These are phyloP conservation scores for Urechis unicinctus DNA, from an alignment of 2,888 invertebrate species.

Conservation along the genomic window DNA sequence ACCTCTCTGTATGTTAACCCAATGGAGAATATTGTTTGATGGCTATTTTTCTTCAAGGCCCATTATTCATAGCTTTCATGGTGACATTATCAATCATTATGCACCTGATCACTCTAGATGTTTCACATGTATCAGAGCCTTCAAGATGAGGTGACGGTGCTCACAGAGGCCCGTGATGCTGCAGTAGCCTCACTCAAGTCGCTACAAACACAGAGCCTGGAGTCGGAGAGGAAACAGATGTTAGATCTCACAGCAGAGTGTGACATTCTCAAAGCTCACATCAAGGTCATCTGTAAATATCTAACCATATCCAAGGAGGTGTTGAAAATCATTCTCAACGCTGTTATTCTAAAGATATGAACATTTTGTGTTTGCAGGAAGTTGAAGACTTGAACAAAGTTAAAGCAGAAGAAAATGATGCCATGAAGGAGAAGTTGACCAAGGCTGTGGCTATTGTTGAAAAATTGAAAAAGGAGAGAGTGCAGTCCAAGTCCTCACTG, in stretches of 20 bases:
- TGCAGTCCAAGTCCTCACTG: background rate
- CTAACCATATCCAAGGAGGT: too few relatives aligned
- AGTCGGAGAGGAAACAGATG: too few relatives aligned
- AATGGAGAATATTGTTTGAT: too few relatives aligned
- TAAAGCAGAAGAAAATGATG: background rate
- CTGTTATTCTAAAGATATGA: too few relatives aligned
- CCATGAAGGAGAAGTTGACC: constrained; percentile 3
- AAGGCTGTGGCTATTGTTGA: constrained; percentile 1
- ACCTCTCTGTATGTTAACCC: too few relatives aligned
- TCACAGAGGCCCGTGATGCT: constrained; percentile 31
- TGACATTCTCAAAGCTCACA: constrained; percentile 1
- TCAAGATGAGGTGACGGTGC: constrained; percentile 26
- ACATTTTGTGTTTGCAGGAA: too few relatives aligned
- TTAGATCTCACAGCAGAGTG: background rate
- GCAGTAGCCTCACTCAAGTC: constrained; percentile 10
- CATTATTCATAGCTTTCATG: too few relatives aligned
- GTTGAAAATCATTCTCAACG: too few relatives aligned
- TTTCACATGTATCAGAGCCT: constrained; percentile 31
- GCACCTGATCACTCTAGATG: too few relatives aligned
- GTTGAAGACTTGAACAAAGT: constrained; percentile 1
- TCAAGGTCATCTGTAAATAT: background rate
- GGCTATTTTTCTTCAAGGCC: too few relatives aligned
- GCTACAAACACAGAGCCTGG: too few relatives aligned
- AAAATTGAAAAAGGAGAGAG: constrained; percentile 3
- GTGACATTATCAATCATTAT: too few relatives aligned